Conservation (phyloP, 2,797 vertebrate species). For the Hozukius guyotensis region DNA sequence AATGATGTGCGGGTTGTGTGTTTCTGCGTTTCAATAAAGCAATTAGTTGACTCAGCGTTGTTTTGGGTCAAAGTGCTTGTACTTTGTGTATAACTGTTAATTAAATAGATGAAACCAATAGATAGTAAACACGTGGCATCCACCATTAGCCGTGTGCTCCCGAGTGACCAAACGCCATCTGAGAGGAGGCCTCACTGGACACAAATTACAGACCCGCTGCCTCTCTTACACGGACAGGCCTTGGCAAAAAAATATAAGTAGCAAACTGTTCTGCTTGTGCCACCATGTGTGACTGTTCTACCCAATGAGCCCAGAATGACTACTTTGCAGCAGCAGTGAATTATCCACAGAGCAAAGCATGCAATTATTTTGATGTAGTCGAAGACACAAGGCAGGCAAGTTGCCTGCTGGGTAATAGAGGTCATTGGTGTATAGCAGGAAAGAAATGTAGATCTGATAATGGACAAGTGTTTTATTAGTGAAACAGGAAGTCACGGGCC, state of each 20-base stretch:
- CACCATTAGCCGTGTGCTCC: background rate
- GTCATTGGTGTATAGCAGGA: conserved; percentile 2
- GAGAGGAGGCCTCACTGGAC: background rate
- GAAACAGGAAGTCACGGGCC: background rate
- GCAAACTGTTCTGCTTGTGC: background rate
- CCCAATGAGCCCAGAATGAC: background rate
- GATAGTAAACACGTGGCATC: background rate
- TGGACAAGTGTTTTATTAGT: conserved; percentile 21
- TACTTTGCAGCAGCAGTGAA: conserved; percentile 10
- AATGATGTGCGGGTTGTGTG: background rate
- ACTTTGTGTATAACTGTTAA: background rate
- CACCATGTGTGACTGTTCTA: conserved; percentile 2
- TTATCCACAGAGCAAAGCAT: conserved; percentile 27
- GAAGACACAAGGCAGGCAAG: conserved; percentile 34
- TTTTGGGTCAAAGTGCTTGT: background rate
- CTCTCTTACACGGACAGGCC: background rate
- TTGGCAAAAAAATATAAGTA: background rate
- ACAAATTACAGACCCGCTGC: background rate
- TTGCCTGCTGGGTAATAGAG: conserved; percentile 27
- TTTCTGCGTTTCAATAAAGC: background rate
- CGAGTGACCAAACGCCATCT: background rate
- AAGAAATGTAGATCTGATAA: conserved; percentile 17
- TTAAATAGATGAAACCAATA: background rate
- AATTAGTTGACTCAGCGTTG: background rate
- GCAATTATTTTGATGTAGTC: conserved; percentile 51